Evolutionary conservation across 2,797 vertebrate species (phyloP).

Genomic region (Thalassophryne amazonica): DNA sequence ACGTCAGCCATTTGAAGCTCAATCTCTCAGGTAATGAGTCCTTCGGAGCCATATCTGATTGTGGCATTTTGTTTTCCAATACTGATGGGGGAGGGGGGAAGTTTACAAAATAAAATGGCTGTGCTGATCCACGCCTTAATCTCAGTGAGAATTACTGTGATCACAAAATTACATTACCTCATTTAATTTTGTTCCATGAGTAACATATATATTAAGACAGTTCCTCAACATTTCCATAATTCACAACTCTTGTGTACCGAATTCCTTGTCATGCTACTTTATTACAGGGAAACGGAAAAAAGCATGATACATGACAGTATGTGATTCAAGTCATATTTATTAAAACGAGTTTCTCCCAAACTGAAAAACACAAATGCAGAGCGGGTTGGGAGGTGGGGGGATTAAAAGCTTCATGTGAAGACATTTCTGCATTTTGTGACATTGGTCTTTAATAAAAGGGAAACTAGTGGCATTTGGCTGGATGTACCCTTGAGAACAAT

Average conservation of each 20-base stretch:
- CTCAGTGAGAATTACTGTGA: constrained; percentile 7
- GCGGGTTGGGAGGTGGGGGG: background rate
- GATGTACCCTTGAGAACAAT: constrained; percentile 46
- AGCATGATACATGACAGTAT: no score
- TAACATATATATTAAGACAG: constrained; percentile 5
- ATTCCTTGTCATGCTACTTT: no score
- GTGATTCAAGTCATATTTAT: constrained; percentile 66
- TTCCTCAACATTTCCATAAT: background rate
- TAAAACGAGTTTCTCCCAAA: constrained; percentile 51
- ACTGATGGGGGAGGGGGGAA: no score
- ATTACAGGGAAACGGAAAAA: no score
- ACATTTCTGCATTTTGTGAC: constrained; percentile 73
- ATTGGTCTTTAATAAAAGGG: constrained; percentile 78
- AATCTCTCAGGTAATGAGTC: no score
- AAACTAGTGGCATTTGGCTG: constrained; percentile 46
- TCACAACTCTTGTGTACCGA: background rate
- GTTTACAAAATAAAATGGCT: no score
- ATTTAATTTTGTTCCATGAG: constrained; percentile 17
- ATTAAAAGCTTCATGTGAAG: constrained; percentile 54
- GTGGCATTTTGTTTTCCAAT: no score
- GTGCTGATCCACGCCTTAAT: background rate
- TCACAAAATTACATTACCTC: constrained; percentile 5
- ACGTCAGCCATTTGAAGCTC: no score
- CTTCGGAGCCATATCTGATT: no score
- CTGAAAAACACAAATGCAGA: constrained; percentile 45